Evolutionary conservation across 2,113 vertebrate species (phyloP), one percentile per base, ranked within the genome.

Genomic region (Lethenteron camtschaticum): DNA sequence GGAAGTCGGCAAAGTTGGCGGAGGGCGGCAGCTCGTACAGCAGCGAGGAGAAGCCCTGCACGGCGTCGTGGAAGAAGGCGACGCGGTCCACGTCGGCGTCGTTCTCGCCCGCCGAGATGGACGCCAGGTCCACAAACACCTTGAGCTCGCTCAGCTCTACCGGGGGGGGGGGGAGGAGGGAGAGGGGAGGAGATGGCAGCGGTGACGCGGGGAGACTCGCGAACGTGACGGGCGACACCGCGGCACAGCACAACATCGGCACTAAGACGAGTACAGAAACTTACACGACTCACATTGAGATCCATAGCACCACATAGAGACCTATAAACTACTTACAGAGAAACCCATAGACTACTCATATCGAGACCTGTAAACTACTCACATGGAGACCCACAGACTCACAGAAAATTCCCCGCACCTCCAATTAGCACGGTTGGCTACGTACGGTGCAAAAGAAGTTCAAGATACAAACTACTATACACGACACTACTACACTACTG

Each of bases 91-190:
- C 88, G 0, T 97, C 89, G 74, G 94, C 84, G 78, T 92, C 91
- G 1, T 91, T 95, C 80, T 97, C 94, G 69, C 94, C 94, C 3
- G 94, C 94, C 10, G 88, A 97, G 75, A 97, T 97, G 71, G 90
- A 90, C 0, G 94, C 94, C 81, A 97, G 73, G 77, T 97, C 91
- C 63, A 97, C 89, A 70, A 97, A 97, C 9, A 97, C 92, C 73
- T 95, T 94, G 75, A 97, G 77, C 75, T 95, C 94, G 8, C 85
- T 89, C 56, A 86, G 82, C 76, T 85, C 94, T 96, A 41, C 41
- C 41, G 41, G 41, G 41, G 41, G 41, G 5, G 41, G 74, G 58
- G 56, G 0, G 69, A 73, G 69, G 10, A 2, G 41, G 41, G 63
- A 55, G 14, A 12, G 55, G 12, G 59, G 55, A 66, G 11, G 57